These are phyloP conservation scores for Lonchura striata DNA, from an alignment of 2,113 vertebrate species.

Conservation along the genomic window DNA sequence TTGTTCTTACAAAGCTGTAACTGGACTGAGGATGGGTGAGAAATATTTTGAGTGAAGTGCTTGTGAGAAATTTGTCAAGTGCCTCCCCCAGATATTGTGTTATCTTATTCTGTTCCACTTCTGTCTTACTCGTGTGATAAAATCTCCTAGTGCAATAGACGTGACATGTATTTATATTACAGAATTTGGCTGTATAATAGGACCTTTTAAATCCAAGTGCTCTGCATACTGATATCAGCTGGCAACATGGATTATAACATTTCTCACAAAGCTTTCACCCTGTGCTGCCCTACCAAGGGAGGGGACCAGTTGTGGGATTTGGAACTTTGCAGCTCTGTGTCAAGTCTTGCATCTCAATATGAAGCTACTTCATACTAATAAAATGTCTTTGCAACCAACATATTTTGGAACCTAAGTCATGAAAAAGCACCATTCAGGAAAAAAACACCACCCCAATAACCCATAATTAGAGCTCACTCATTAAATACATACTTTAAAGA, in stretches of 20 bases:
- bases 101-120: not conserved
- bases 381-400: not conserved
- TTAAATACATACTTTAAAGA: not conserved
- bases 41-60: not conserved
- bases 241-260: not conserved
- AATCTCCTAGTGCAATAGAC: not conserved
- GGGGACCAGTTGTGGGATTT: not conserved
- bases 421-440: not conserved
- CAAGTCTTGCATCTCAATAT: not conserved
- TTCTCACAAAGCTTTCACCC: not conserved
- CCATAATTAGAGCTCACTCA: not conserved
- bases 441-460: fast-evolving
- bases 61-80: not conserved
- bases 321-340: not conserved
- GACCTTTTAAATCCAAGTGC: not conserved
- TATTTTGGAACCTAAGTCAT: not conserved
- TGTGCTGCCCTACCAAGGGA: not conserved
- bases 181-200: not conserved
- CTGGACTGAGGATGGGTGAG: not conserved
- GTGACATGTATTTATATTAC: not conserved
- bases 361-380: not conserved
- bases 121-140: not conserved
- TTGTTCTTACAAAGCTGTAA: not conserved
- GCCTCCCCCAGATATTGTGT: not conserved
- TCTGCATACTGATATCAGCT: not conserved